phyloP scores from a whole-genome alignment of 2,113 vertebrate species.

The Lophochroa leadbeateri region DNA sequence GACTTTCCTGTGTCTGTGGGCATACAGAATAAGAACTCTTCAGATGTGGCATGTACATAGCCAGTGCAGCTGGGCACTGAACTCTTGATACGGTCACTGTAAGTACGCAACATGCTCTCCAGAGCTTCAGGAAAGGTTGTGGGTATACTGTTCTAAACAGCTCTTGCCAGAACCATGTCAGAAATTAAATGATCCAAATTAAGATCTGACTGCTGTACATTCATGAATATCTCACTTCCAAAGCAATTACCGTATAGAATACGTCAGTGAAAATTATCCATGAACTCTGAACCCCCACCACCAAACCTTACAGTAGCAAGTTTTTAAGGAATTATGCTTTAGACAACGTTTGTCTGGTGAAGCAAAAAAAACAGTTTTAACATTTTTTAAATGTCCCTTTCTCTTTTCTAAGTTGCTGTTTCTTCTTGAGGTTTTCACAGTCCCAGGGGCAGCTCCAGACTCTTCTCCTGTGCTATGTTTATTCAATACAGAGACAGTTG shows the following conservation, averaged over 20 bases:
- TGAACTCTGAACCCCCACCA: background rate
- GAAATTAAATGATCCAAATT: background rate
- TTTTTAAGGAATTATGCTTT: background rate
- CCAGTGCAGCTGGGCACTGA: background rate
- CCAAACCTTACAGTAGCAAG: background rate
- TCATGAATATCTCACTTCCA: background rate
- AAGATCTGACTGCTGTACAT: background rate
- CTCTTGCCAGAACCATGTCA: background rate
- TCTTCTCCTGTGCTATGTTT: background rate
- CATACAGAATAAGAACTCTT: background rate
- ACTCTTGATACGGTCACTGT: too few species aligned
- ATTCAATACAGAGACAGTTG: constrained; percentile 3
- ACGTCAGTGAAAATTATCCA: background rate
- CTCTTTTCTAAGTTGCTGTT: background rate
- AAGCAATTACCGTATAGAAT: background rate
- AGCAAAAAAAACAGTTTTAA: background rate
- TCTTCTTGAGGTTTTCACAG: constrained; percentile 34
- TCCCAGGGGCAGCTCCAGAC: background rate
- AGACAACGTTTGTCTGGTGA: background rate
- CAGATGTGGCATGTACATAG: background rate
- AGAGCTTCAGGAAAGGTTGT: background rate
- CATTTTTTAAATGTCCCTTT: background rate
- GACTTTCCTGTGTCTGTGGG: background rate
- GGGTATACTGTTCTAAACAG: background rate
- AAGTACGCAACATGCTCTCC: fast-evolving